Evolutionary conservation across 2,888 invertebrate genomes (phyloP), one percentile per base, ranked within the genome.

Genomic region (Apomyelois bistriatella): DNA sequence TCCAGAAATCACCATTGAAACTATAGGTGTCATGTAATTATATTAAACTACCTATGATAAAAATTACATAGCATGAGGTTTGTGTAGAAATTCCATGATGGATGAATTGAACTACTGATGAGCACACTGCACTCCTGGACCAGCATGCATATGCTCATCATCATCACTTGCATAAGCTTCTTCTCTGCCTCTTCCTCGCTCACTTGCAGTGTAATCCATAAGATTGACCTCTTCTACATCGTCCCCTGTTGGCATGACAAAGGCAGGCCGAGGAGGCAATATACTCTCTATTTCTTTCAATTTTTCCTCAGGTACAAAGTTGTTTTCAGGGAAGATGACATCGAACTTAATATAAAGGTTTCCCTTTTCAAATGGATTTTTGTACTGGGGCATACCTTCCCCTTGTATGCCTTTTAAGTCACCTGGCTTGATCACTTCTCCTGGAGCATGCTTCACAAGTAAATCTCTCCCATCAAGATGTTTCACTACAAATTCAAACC

Each of bases 351-450:
- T 93, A 73, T 95, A 95, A 48, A 99, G 88, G 80, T 97, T 95
- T 52, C 98, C 98, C 76, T 94, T 95, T 68, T 96, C 95, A 77
- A 95, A 95, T 5, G 97, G 96, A 81, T 95, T 95, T 75, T 94
- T 95, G 69, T 93, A 93, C 36, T 93, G 91, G 0, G 98, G 98
- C 98, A 98, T 98, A 16, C 98, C 98, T 82, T 98, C 97, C 4
- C 94, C 95, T 58, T 90, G 89, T 53, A 98, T 93, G 58, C 94
- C 93, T 78, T 95, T 96, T 1, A 95, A 83, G 72, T 93, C 93
- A 77, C 96, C 96, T 52, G 97, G 97, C 70, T 95, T 94, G 59
- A 98, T 93, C 13, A 98, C 94, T 64, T 95, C 93, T 12, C 98
- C 98, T 4, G 96, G 92, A 50, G 93, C 91, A 66, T 94, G 94